Evolutionary conservation across 2,888 invertebrate genomes (phyloP).

Genomic region (Acanthosepion lycidas): DNA sequence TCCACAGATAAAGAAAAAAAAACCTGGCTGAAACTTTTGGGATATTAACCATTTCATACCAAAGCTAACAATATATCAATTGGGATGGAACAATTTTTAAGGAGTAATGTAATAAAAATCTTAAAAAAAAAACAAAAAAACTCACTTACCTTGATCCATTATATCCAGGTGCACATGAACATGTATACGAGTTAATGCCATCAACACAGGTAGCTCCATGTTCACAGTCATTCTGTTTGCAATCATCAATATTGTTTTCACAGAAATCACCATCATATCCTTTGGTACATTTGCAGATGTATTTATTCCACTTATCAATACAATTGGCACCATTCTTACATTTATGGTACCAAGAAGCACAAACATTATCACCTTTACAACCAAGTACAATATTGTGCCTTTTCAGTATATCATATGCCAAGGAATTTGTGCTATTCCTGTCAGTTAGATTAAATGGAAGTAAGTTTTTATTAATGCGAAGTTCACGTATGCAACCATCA

Average conservation of each 20-base stretch:
- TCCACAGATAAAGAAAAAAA: too few species aligned
- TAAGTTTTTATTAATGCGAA: slow-evolving; percentile 86
- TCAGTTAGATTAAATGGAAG: slow-evolving; percentile 88
- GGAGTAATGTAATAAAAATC: not conserved
- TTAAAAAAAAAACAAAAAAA: not conserved
- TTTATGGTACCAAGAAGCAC: not conserved
- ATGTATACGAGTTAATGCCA: slow-evolving; percentile 49
- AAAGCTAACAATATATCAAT: not conserved
- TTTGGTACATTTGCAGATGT: not conserved
- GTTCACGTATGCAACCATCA: slow-evolving; percentile 91
- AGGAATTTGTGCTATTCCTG: not conserved
- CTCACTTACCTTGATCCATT: slow-evolving; percentile 41
- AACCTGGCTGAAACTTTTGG: too few species aligned
- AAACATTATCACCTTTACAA: slow-evolving; percentile 23
- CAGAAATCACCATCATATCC: slow-evolving; percentile 67
- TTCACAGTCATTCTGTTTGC: slow-evolving; percentile 56
- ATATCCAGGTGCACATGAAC: slow-evolving; percentile 38
- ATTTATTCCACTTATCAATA: slow-evolving; percentile 43
- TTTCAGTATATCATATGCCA: not conserved
- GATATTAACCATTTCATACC: too few species aligned
- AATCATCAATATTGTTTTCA: slow-evolving; percentile 62
- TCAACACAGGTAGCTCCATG: slow-evolving; percentile 62
- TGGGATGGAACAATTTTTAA: not conserved
- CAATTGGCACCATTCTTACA: slow-evolving; percentile 1
- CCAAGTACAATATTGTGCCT: not conserved